These are phyloP conservation scores for Battus philenor DNA, from an alignment of 1,140 invertebrate species.

Conservation along the genomic window DNA sequence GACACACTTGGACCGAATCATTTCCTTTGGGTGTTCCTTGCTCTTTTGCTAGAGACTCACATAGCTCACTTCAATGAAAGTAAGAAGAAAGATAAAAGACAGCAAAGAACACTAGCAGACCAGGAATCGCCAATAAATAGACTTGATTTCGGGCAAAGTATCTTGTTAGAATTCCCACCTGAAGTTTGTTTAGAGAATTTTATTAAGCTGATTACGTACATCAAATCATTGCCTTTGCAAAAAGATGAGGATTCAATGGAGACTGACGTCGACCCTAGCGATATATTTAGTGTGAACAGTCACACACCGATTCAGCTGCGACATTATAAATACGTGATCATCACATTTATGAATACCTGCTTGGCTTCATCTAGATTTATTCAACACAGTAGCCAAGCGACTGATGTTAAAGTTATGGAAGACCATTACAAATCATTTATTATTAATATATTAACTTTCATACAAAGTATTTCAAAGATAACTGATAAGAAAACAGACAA, in stretches of 20 bases:
- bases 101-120: slow-evolving; percentile 50
- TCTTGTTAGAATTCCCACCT: slow-evolving; percentile 81
- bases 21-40: slow-evolving; percentile 87
- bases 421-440: slow-evolving; percentile 81
- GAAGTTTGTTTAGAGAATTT: slow-evolving; percentile 80
- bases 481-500: slow-evolving; percentile 80
- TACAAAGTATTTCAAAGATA: slow-evolving; percentile 79
- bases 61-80: slow-evolving; percentile 74
- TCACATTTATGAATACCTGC: slow-evolving; percentile 82
- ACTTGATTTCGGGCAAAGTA: slow-evolving; percentile 82
- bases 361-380: slow-evolving; percentile 82
- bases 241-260: slow-evolving; percentile 69
- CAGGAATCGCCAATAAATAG: slow-evolving; percentile 71
- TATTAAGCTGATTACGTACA: slow-evolving; percentile 80
- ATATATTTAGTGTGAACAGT: slow-evolving; percentile 81
- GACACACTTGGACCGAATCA: slow-evolving; percentile 81
- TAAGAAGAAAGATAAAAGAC: slow-evolving; percentile 49
- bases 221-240: slow-evolving; percentile 80
- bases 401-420: slow-evolving; percentile 75
- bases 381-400: slow-evolving; percentile 76
- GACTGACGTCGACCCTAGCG: slow-evolving; percentile 54
- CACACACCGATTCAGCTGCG: slow-evolving; percentile 84
- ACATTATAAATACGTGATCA: slow-evolving; percentile 87
- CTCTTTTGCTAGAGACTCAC: slow-evolving; percentile 82
- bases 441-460: slow-evolving; percentile 80